Evolutionary conservation across 2,797 vertebrate species (phyloP), one percentile per base, ranked within the genome.

Genomic region (Falco berigora): DNA sequence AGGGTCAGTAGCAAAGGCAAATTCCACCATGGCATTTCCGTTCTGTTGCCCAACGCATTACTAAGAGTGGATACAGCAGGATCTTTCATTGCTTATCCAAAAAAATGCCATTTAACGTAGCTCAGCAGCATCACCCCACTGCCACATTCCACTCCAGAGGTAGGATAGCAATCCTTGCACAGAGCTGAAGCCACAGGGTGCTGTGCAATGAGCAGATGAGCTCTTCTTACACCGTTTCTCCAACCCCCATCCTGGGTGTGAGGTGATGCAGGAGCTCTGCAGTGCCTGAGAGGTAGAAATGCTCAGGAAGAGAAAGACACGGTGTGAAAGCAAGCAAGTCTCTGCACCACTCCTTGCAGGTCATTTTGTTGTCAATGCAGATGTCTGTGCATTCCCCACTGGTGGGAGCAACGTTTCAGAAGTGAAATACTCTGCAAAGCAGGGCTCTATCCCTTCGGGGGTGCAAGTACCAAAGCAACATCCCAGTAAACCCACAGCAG

Each of bases 1-100:
- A 94, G 95, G 91, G 93, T 96, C 95, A 95, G 86, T 36, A 68
- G 90, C 94, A 83, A 93, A 96, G 96, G 94, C 96, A 87, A 91
- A 96, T 96, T 97, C 86, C 91, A 96, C 46, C 87, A 23, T 4
- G 91, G 92, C 74, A 96, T 95, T 97, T 97, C 95, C 95, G 91
- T 67, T 86, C 91, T 32, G 55, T 62, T 1, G 1, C 66, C 72
- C 90, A 88, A 36, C 53, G 72, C 78, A 2, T 27, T 66, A 50
- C 67, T 66, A 58, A 67, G 40, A 71, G 44, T 14, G 34, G 64
- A 87, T 52, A 95, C 92, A 96, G 88, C 77, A 93, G 30, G 53
- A 93, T 34, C 90, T 93, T 96, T 93, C 83, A 94, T 1, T 32
- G 59, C 88, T 85, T 50, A 49, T 46, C 92, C 86, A 92, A 93